These are phyloP conservation scores for Cataglyphis livida DNA, from an alignment of 2,888 invertebrate genomes.

Conservation along the genomic window DNA sequence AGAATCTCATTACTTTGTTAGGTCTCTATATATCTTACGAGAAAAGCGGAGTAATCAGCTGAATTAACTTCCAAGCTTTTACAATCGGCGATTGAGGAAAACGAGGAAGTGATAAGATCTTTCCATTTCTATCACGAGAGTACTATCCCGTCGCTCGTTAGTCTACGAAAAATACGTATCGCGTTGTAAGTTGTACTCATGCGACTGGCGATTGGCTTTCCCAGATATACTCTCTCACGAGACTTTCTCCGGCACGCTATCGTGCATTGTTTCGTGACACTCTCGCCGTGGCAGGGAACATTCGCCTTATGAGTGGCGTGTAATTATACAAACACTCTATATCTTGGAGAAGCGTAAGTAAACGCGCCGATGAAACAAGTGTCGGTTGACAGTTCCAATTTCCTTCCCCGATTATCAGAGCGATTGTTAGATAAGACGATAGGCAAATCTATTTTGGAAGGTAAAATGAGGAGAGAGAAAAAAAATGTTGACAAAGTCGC, in stretches of 20 bases:
- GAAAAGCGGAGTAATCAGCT: not conserved
- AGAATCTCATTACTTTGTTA: not conserved
- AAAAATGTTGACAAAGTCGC: slow-evolving; percentile 66
- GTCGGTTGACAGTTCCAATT: slow-evolving; percentile 19
- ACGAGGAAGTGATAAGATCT: slow-evolving; percentile 28
- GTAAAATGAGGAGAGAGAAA: not conserved
- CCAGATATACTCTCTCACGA: slow-evolving; percentile 72
- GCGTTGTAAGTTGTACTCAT: slow-evolving; percentile 38
- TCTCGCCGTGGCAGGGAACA: slow-evolving; percentile 56
- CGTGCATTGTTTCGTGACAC: slow-evolving; percentile 72
- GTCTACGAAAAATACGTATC: slow-evolving; percentile 1
- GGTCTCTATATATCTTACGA: not conserved
- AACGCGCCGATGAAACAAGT: slow-evolving; percentile 7
- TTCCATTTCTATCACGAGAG: not conserved
- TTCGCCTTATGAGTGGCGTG: slow-evolving; percentile 37
- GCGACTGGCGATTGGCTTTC: slow-evolving; percentile 68
- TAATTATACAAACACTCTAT: slow-evolving; percentile 49
- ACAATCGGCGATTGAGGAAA: not conserved
- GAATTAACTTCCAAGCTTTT: not conserved
- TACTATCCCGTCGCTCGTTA: not conserved
- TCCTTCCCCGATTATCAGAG: slow-evolving; percentile 12
- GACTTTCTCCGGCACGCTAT: slow-evolving; percentile 70
- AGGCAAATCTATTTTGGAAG: slow-evolving; percentile 3
- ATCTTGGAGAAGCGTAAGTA: slow-evolving; percentile 35
- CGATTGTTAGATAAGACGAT: slow-evolving; percentile 4